Evolutionary conservation across 2,888 invertebrate genomes (phyloP), one percentile per base, ranked within the genome.

Genomic region (Pocota personata): DNA sequence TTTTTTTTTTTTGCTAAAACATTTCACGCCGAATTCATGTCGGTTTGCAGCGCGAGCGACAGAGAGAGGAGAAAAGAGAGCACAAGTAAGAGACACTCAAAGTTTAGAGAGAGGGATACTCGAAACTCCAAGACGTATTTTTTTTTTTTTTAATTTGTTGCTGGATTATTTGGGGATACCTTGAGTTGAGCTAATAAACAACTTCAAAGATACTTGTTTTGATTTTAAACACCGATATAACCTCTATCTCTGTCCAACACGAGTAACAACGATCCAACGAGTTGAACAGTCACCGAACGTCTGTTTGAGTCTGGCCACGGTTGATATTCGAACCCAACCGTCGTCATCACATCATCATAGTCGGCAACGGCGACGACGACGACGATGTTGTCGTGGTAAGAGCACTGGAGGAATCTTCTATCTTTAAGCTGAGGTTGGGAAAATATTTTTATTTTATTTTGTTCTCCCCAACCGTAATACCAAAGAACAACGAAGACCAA

Each of bases 231-330:
- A 66, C 43, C 58, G 50, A 62, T 55, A 40, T 57, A 79, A 62
- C 16, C 55, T 73, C 76, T 82, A 62, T 71, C 82, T 77, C 58
- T 82, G 60, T 86, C 76, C 57, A 72, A 77, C 86, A 64, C 55
- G 72, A 60, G 66, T 48, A 73, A 73, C 62, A 69, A 64, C 87
- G 86, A 87, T 82, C 88, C 88, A 88, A 86, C 87, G 87, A 71
- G 82, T 69, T 87, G 86, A 88, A 83, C 87, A 88, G 88, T 88
- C 88, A 88, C 87, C 87, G 88, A 88, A 87, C 88, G 88, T 88
- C 88, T 88, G 88, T 80, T 72, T 76, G 72, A 80, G 76, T 77
- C 52, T 66, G 75, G 48, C 76, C 57, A 66, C 76, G 62, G 76
- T 48, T 71, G 77, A 69, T 78, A 87, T 78, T 82, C 77, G 82